Evolutionary conservation across 1,140 invertebrate genomes (phyloP).

Genomic region (Pogonomyrmex barbatus): DNA sequence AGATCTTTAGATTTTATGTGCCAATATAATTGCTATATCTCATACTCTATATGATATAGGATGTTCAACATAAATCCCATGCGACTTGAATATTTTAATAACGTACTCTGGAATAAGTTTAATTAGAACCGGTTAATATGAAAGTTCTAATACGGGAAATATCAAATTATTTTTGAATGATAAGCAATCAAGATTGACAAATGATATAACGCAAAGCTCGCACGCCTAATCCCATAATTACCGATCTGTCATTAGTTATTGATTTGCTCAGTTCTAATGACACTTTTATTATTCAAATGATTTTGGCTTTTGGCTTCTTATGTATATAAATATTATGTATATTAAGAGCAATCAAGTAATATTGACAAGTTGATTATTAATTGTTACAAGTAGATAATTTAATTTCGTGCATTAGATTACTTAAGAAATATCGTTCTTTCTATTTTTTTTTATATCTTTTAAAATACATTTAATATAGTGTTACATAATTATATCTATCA

Average conservation of each 20-base stretch:
- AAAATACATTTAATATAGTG: not conserved
- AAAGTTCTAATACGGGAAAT: not conserved
- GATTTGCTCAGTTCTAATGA: conserved; percentile 5
- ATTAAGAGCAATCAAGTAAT: not conserved
- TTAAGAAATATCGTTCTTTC: not conserved
- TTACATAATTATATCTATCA: not conserved
- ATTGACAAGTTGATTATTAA: not conserved
- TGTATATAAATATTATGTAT: not conserved
- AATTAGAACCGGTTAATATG: not conserved
- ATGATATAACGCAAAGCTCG: not conserved
- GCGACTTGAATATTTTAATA: not conserved
- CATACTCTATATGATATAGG: not conserved
- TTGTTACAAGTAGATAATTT: not conserved
- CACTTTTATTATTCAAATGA: not conserved
- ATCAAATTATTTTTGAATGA: not conserved
- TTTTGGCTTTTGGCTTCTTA: not conserved
- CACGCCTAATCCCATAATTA: not conserved
- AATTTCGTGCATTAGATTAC: not conserved
- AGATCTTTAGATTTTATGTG: not conserved
- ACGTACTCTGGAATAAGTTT: not conserved
- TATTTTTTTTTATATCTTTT: not conserved
- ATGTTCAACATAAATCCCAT: not conserved
- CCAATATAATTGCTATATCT: not conserved
- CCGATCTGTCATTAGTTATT: not conserved
- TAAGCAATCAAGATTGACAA: not conserved